These are phyloP conservation scores for Corynorhinus townsendii DNA, from an alignment of 2,113 vertebrate genomes.

Conservation along the genomic window DNA sequence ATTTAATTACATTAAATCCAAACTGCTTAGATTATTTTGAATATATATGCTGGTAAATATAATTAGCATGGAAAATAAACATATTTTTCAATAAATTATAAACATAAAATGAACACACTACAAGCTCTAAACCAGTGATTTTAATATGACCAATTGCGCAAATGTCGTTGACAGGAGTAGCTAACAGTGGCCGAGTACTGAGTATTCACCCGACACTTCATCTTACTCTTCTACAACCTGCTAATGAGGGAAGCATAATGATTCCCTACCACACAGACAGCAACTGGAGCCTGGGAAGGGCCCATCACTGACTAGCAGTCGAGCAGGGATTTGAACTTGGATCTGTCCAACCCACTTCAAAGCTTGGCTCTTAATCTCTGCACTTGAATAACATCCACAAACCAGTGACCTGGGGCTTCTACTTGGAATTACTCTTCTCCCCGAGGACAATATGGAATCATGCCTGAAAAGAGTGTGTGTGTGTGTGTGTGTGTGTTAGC, in stretches of 20 bases:
- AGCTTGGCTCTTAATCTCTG: background rate
- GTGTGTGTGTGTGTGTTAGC: background rate
- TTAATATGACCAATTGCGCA: background rate
- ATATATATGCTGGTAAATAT: slow-evolving; percentile 33
- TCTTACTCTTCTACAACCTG: background rate
- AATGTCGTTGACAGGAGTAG: background rate
- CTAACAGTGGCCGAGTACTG: background rate
- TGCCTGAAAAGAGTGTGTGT: background rate
- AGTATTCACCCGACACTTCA: background rate
- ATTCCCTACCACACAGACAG: background rate
- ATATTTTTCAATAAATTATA: background rate
- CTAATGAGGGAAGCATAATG: background rate
- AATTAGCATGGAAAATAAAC: slow-evolving; percentile 25
- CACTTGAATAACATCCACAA: background rate
- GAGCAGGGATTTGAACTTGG: background rate
- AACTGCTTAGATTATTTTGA: slow-evolving; percentile 36
- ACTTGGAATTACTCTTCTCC: background rate
- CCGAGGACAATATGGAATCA: background rate
- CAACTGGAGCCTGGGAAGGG: background rate
- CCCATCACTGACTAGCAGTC: background rate
- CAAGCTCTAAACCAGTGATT: slow-evolving; percentile 37
- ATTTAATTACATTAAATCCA: slow-evolving; percentile 62
- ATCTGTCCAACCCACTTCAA: background rate
- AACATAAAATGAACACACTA: background rate
- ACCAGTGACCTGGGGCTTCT: background rate